These are phyloP conservation scores for Mola mola DNA, from an alignment of 2,113 vertebrate species.

Conservation along the genomic window DNA sequence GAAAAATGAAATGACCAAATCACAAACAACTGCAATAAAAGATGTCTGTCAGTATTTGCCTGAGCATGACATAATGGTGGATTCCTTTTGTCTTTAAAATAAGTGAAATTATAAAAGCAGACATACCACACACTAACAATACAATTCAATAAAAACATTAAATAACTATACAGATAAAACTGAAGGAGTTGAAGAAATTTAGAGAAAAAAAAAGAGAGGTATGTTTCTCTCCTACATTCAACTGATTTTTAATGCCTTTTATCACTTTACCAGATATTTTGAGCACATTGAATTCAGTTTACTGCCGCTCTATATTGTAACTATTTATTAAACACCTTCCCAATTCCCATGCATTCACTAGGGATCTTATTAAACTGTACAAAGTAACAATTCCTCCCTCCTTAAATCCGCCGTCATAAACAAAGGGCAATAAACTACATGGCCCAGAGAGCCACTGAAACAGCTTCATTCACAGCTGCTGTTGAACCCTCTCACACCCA, in stretches of 20 bases:
- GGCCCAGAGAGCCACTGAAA: conserved; percentile 16
- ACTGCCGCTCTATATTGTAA: conserved; percentile 17
- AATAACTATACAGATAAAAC: no score
- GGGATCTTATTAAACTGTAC: conserved; percentile 14
- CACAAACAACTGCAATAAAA: neutral
- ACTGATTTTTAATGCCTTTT: conserved; percentile 4
- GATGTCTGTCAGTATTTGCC: no score
- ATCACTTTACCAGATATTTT: neutral
- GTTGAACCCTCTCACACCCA: conserved; percentile 56
- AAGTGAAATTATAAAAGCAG: no score
- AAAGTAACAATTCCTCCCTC: conserved; percentile 24
- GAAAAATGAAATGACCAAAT: neutral
- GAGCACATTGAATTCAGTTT: conserved; percentile 2
- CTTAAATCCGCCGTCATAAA: conserved; percentile 48
- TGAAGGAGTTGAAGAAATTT: no score
- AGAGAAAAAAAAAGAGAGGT: no score
- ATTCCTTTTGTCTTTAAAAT: no score
- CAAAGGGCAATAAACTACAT: conserved; percentile 46
- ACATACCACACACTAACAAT: no score
- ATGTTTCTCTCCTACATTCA: neutral
- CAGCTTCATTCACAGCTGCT: conserved; percentile 25
- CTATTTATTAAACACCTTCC: conserved; percentile 52
- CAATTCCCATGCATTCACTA: conserved; percentile 9
- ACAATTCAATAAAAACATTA: no score
- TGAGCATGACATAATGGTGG: no score